A percentile compares a stretch with the other conserved stretches of the same genome.
Evolutionary conservation across 2,113 vertebrate species (phyloP).

Genomic region (Embiotoca jacksoni): DNA sequence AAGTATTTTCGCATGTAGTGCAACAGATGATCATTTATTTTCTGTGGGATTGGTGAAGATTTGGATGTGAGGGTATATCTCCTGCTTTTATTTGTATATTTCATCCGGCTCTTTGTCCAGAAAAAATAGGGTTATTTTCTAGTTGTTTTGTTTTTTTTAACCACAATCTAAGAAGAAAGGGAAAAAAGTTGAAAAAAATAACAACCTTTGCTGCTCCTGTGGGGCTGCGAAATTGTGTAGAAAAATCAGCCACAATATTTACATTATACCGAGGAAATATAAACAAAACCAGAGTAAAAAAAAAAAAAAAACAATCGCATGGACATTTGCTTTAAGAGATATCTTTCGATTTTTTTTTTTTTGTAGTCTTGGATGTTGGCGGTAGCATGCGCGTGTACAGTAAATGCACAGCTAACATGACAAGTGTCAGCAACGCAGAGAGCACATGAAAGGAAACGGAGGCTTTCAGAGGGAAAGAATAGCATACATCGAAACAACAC

Average conservation of each 20-base stretch:
- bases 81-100: too few relatives aligned
- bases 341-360: not conserved
- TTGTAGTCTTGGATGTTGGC: slow-evolving; percentile 3
- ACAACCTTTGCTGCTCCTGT: too few relatives aligned
- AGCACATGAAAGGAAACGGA: slow-evolving; percentile 23
- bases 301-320: not conserved
- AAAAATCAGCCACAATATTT: not conserved
- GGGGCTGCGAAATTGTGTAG: too few relatives aligned
- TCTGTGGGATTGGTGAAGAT: not conserved
- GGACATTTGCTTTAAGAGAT: not conserved
- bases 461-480: slow-evolving; percentile 1
- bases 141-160: too few relatives aligned
- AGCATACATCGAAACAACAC: not conserved
- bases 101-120: too few relatives aligned
- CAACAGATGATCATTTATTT: slow-evolving; percentile 10
- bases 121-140: too few relatives aligned
- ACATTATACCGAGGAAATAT: not conserved
- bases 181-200: not conserved
- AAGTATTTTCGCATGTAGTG: not conserved
- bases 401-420: slow-evolving; percentile 5
- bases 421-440: not conserved
- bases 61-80: too few relatives aligned
- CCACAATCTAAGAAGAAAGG: too few relatives aligned
- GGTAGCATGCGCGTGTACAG: not conserved
- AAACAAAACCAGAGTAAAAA: not conserved